Evolutionary conservation across 2,888 invertebrate species (phyloP), one percentile per base, ranked within the genome.

Genomic region (Protodeltote pygarga): DNA sequence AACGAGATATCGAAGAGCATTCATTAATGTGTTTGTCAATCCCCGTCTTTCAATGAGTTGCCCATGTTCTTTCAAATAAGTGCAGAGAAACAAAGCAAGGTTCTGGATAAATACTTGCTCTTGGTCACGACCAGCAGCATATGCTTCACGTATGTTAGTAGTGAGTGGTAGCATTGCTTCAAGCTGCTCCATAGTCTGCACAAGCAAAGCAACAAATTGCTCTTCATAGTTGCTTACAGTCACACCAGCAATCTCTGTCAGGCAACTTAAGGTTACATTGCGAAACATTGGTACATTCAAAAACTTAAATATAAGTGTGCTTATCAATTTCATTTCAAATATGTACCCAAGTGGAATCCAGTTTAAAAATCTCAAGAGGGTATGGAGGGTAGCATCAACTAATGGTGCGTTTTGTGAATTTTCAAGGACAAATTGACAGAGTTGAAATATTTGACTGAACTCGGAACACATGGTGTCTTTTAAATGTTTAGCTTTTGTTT

Each of bases 261-360:
- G 93, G 92, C 99, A 99, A 89, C 99, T 98, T 66, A 99, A 92
- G 41, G 99, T 99, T 17, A 99, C 97, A 93, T 99, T 99, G 59
- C 99, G 95, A 87, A 99, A 99, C 94, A 98, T 95, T 19, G 99
- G 99, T 47, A 99, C 98, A 89, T 97, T 97, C 60, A 99, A 93
- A 92, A 99, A 99, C 94, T 98, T 99, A 84, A 95, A 97, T 77
- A 98, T 97, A 41, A 99, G 93, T 40, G 98, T 98, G 73, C 95
- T 96, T 73, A 99, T 98, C 42, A 99, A 93, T 83, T 98, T 97
- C 67, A 99, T 99, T 93, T 99, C 99, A 93, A 99, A 99, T 83
- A 99, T 99, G 86, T 99, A 99, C 6, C 99, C 99, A 55, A 99
- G 93, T n/a, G 99, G 99, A 78, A 99, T 99, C 99, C 99, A 99